Base-by-base conservation (phyloP, 2,797 vertebrate species). In the Pangasius sanitwongsei region DNA sequence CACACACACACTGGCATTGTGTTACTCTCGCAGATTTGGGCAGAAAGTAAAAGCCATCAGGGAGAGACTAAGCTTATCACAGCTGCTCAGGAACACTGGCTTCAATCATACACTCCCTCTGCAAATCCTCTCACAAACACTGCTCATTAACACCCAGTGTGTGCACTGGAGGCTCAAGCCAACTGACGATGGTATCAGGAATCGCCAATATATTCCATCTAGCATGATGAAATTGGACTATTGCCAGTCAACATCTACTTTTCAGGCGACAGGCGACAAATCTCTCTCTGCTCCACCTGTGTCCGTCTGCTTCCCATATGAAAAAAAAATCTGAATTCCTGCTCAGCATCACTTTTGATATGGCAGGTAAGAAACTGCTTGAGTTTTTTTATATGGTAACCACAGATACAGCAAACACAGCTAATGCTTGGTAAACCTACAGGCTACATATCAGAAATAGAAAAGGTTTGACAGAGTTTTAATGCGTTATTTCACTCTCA, bases 51-150 rank as follows among this genome's bases (percentile, higher is more conserved):
- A 84, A 69, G 63, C 8, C 83, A 50, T 84, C 15, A 67, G 63
- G 63, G 83, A 84, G 25, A 44, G 61, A 20, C 28, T 69, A 9
- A 50, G 83, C 83, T 84, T 84, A 84, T 84, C 83, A 84, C 83
- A 84, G 83, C 83, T 69, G 83, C 63, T 84, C 83, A 84, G 83
- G 63, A 84, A 84, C 61, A 50, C 41, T 50, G 61, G 61, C 82
- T 67, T 84, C 41, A 69, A 65, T 69, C 83, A 84, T 25, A 34
- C n/a, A 34, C 9, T 85, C 83, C 6, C 65, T 69, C 41, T 84
- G 83, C 83, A 84, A 34, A 67, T 70, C 41, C 65, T 85, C 63
- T 69, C 44, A 53, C 65, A 69, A 69, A 34, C 65, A 69, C 18
- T 55, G 44, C 83, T 85, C 83, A 85, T 85, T 85, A 85, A 85